phyloP scores from a whole-genome alignment of 2,113 vertebrate species.

The Ailurus styani region DNA sequence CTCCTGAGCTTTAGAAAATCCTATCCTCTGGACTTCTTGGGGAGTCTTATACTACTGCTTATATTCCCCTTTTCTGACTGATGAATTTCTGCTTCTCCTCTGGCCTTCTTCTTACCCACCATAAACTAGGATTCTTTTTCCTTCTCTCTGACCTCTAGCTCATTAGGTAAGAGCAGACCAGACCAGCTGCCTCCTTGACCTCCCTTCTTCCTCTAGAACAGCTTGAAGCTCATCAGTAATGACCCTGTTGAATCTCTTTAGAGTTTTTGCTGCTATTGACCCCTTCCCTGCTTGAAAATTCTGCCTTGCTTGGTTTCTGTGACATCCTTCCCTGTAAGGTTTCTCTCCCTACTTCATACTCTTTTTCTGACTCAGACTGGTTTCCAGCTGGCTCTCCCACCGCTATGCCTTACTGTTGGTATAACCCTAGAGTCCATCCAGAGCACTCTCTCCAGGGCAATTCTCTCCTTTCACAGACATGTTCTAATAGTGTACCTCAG shows the following conservation, averaged over 20 bases:
- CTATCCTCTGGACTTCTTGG: not conserved
- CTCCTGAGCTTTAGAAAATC: not conserved
- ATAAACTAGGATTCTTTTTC: not conserved
- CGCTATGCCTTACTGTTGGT: not conserved
- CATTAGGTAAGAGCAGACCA: not conserved
- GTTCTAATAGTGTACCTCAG: not conserved
- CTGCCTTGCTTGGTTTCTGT: not conserved
- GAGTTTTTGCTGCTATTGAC: not conserved
- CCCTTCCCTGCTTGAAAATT: not conserved
- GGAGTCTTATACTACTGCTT: not conserved
- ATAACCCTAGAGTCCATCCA: not conserved
- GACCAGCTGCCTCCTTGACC: not conserved
- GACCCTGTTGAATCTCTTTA: not conserved
- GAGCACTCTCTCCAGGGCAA: not conserved
- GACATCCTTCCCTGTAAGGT: not conserved
- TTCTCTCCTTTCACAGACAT: not conserved
- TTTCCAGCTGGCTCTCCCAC: not conserved
- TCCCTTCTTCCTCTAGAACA: not conserved
- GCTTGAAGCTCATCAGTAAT: not conserved
- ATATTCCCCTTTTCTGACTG: not conserved
- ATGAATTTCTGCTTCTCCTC: not conserved
- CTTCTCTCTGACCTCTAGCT: not conserved
- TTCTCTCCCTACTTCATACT: not conserved
- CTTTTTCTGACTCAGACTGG: not conserved
- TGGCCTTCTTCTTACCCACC: not conserved